phyloP scores from a whole-genome alignment of 2,797 vertebrate genomes.

The Rallus crepitans region DNA sequence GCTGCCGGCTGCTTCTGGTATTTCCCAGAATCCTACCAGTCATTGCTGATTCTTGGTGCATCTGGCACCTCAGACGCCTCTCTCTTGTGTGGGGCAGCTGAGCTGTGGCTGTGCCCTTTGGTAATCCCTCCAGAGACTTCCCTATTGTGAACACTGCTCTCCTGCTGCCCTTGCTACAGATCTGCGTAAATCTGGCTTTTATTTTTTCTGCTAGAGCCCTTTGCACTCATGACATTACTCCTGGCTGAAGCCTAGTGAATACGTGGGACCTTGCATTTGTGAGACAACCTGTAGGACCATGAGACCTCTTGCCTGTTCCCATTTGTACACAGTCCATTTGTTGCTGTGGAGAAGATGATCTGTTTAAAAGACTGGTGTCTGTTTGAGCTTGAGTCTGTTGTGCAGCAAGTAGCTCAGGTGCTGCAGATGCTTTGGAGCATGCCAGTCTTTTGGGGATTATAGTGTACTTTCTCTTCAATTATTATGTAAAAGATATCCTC shows the following conservation, averaged over 20 bases:
- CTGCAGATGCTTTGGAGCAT: not conserved
- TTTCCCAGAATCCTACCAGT: constrained; percentile 6
- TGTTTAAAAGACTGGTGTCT: not conserved
- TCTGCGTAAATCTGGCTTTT: not conserved
- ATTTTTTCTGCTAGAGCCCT: not conserved
- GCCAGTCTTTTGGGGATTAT: not conserved
- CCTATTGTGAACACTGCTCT: not conserved
- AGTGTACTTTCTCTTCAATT: constrained; percentile 23
- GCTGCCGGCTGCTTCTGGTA: not conserved
- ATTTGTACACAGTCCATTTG: not conserved
- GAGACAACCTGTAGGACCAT: not conserved
- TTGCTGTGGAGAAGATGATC: not conserved
- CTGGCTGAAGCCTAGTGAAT: not conserved
- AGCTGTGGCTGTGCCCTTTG: not conserved
- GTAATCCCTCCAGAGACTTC: not conserved
- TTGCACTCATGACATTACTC: not conserved
- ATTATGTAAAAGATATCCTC: not conserved
- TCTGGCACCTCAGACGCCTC: not conserved
- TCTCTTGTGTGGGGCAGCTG: not conserved
- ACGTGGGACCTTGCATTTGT: not conserved
- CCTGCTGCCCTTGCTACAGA: not conserved
- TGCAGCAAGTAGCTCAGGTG: not conserved
- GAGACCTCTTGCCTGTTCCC: not conserved
- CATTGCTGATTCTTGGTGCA: not conserved
- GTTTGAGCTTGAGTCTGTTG: not conserved